These are phyloP conservation scores for Pempheris klunzingeri DNA, from an alignment of 2,797 vertebrate species.

Conservation along the genomic window DNA sequence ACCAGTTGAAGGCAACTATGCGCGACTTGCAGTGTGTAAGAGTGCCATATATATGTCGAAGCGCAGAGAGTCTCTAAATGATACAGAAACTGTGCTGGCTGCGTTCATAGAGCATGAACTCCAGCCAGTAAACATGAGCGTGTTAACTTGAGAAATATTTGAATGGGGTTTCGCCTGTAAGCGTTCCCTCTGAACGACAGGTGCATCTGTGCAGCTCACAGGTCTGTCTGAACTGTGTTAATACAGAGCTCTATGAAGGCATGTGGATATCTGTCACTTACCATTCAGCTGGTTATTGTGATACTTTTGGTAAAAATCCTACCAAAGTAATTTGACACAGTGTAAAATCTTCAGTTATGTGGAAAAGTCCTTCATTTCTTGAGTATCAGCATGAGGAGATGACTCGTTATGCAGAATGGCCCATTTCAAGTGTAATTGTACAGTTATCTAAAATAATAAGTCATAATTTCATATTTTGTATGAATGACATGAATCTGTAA, in stretches of 20 bases:
- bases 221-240: no score
- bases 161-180: neutral
- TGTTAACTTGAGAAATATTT: neutral
- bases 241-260: no score
- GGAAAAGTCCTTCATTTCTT: no score
- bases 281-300: no score
- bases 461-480: no score
- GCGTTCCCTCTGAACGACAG: neutral
- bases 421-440: neutral
- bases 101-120: fast-evolving
- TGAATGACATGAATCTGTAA: no score
- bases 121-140: fast-evolving
- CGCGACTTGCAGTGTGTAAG: fast-evolving
- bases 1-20: neutral
- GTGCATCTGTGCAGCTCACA: neutral
- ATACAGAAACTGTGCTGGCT: fast-evolving
- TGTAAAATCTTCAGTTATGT: no score
- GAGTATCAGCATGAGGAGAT: neutral
- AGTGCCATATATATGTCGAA: neutral
- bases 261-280: no score
- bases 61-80: fast-evolving
- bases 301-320: no score
- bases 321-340: no score
- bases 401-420: neutral
- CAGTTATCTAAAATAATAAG: no score